Base-by-base conservation (phyloP, 2,888 invertebrate species). In the Eustalomyia histrio region DNA sequence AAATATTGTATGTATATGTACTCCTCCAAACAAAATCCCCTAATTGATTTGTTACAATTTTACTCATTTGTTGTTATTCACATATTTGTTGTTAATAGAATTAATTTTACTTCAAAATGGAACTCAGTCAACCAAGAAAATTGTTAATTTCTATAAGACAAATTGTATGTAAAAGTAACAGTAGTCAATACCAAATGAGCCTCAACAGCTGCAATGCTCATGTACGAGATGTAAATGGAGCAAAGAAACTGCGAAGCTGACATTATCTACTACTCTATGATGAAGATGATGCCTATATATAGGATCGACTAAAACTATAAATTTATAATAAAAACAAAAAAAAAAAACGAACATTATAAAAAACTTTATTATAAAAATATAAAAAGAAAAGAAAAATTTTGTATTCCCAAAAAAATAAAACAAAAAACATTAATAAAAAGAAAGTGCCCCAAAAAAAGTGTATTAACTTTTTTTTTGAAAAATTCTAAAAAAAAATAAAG, bases 171-270 rank as follows among this genome's bases (percentile, higher is more conserved):
- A 63, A 76, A 74, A 67, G 79, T 79, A 67, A 63, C 72, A 76
- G 79, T 79, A 69, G 60, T 69, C 61, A 64, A 53, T 35, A 76
- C 55, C 60, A 80, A 61, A 73, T 76, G 76, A 74, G 73, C 74
- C 76, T 18, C 76, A 55, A 58, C 69, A 68, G 75, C 69, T 79
- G 64, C 76, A 73, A 79, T 76, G 76, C 61, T 76, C 60, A 83
- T 79, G 69, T 63, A 76, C 76, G 72, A 68, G 72, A 39, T 74
- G 82, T 63, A 47, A 78, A 72, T 55, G 73, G 81, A 65, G 83
- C 82, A 16, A 65, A 81, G 80, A 73, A 80, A 69, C 79, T 83
- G 83, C 84, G 83, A 80, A 85, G 84, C 84, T 85, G 84, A 85
- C 84, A 84, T 83, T 83, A 75, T 82, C 80, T 83, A 68, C 80